Conservation (phyloP, 2,888 invertebrate species). For the Yponomeuta cagnagella region DNA sequence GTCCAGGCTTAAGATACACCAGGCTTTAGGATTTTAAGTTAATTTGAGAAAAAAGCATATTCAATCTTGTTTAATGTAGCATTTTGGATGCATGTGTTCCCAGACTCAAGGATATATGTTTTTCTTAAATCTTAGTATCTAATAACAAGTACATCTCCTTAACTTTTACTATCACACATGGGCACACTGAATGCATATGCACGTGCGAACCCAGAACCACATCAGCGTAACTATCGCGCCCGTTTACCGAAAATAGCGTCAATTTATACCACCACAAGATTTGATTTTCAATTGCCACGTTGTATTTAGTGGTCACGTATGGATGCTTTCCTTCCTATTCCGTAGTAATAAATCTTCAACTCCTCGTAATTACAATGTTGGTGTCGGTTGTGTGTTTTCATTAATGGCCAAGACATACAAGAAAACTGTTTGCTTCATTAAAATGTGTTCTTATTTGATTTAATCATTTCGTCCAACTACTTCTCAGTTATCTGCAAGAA, state of each 20-base stretch:
- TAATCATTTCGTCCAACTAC: not conserved
- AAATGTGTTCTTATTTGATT: not conserved
- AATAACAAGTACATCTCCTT: not conserved
- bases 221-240: constrained; percentile 37
- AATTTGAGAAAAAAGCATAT: too few species aligned
- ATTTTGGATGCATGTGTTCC: too few species aligned
- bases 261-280: constrained; percentile 52
- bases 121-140: not conserved
- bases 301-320: constrained; percentile 59
- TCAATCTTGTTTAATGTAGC: too few species aligned
- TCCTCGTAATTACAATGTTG: constrained; percentile 73
- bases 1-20: too few species aligned
- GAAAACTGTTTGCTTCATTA: constrained; percentile 23
- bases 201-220: constrained; percentile 27
- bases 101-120: not conserved
- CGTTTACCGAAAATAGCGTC: constrained; percentile 46
- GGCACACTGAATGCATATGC: constrained; percentile 66
- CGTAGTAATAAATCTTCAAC: constrained; percentile 70
- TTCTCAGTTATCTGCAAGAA: too few species aligned
- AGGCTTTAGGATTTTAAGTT: too few species aligned
- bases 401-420: constrained; percentile 45
- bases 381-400: constrained; percentile 73
- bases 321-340: constrained; percentile 63
- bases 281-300: constrained; percentile 41
- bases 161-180: constrained; percentile 50